Base-by-base conservation (phyloP, 1,140 invertebrate genomes). In the Nasonia longicornis region DNA sequence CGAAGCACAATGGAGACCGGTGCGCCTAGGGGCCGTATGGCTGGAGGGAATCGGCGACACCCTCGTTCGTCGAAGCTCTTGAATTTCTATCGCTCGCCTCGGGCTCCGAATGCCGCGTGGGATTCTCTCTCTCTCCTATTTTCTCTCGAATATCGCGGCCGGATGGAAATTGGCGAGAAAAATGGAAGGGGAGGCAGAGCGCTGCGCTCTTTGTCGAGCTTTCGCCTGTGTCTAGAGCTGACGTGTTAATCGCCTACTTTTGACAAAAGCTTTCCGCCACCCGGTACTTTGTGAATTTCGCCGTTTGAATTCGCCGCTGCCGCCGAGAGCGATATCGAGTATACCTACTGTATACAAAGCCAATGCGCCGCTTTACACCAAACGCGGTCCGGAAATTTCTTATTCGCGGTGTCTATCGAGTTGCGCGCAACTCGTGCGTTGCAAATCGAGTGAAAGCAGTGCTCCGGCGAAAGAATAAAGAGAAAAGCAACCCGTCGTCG, bases 241-340 rank as follows among this genome's bases (percentile, higher is more conserved):
- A 71, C 31, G 48, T 29, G 77, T 79, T 79, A 79, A 71, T 79
- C 77, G 48, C 26, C 42, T 29, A 79, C 70, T 79, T 79, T 63
- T 11, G 35, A 71, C 77, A 38, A 58, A 35, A 79, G 69, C 42
- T 45, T 42, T 45, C 7, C 26, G 22, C 22, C 64, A 26, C 64
- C 29, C 64, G 64, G 26, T 67, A 31, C 64, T 67, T 67, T 67
- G 64, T 67, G 52, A 58, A 58, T 58, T 20, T 58, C 52, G 20
- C 14, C 52, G 52, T 58, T 58, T 58, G 52, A 58, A 16, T 58
- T 4, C 52, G 20, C 52, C 31, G 31, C 31, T 6, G 31, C 3
- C 14, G 48, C 48, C 52, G 52, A 58, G 52, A 58, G 52, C 52
- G 52, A 67, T 67, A 67, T 67, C 66, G 26, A 31, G 66, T 67